phyloP scores from a whole-genome alignment of 1,140 invertebrate genomes.

The Leptopilina boulardi region DNA sequence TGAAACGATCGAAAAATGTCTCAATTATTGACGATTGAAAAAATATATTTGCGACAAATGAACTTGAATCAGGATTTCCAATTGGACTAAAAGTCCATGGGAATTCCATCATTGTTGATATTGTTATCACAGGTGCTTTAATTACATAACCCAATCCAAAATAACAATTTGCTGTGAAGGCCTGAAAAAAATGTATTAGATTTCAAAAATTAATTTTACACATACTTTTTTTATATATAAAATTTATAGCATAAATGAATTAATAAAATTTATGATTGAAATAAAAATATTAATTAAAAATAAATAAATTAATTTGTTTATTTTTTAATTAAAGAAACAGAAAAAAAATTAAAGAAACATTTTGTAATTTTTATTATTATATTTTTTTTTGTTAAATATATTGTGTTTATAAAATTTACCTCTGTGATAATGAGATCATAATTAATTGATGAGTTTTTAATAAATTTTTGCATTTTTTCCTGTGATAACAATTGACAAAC shows the following conservation, averaged over 20 bases:
- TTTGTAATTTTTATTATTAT: too few species aligned
- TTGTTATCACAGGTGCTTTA: slow-evolving; percentile 78
- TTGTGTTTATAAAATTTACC: slow-evolving; percentile 7
- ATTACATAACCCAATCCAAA: slow-evolving; percentile 77
- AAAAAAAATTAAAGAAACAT: too few species aligned
- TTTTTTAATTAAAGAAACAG: too few species aligned
- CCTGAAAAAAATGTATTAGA: slow-evolving; percentile 51
- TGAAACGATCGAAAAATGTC: slow-evolving; percentile 78
- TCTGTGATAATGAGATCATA: slow-evolving; percentile 56
- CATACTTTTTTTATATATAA: too few species aligned
- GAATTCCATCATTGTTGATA: slow-evolving; percentile 78
- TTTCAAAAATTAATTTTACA: too few species aligned
- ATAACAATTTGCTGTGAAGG: slow-evolving; percentile 70
- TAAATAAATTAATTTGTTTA: too few species aligned
- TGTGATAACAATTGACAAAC: slow-evolving; percentile 48
- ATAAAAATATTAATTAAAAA: too few species aligned
- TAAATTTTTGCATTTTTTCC: slow-evolving; percentile 43
- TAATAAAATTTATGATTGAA: too few species aligned
- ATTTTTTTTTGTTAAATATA: too few species aligned
- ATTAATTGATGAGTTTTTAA: slow-evolving; percentile 47
- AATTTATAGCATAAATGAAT: too few species aligned
- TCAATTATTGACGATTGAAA: slow-evolving; percentile 76
- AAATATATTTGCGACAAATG: slow-evolving; percentile 79
- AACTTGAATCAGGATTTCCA: slow-evolving; percentile 79
- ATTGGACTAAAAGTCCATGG: slow-evolving; percentile 80